These are phyloP conservation scores for Anguilla marmorata DNA, from an alignment of 2,797 vertebrate species.

Conservation along the genomic window DNA sequence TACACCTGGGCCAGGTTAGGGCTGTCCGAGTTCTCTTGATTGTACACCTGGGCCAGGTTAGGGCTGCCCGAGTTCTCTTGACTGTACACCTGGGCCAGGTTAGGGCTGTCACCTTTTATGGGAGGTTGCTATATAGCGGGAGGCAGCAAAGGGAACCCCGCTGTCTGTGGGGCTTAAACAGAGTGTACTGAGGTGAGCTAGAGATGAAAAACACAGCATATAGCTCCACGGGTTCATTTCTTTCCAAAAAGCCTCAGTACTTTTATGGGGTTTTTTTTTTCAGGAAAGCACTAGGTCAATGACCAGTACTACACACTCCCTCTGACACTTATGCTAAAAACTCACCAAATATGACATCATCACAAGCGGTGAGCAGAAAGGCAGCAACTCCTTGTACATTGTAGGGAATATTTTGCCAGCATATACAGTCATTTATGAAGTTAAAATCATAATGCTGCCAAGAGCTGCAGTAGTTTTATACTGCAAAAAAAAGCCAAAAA, in stretches of 20 bases:
- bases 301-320: not conserved
- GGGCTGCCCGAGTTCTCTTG: not conserved
- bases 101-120: not conserved
- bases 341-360: no score
- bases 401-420: no score
- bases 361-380: no score
- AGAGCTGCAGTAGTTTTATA: not conserved
- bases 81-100: not conserved
- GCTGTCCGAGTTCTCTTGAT: not conserved
- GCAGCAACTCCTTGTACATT: not conserved
- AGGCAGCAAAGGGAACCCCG: not conserved
- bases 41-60: not conserved
- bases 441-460: not conserved
- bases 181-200: not conserved
- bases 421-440: not conserved
- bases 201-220: not conserved
- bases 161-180: not conserved
- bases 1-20: not conserved
- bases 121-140: not conserved
- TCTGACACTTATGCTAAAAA: no score
- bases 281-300: not conserved
- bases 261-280: not conserved
- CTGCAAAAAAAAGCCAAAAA: no score
- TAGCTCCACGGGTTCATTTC: not conserved
- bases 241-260: not conserved